A percentile compares a stretch with the other conserved stretches of the same genome.
phyloP scores from a whole-genome alignment of 2,797 vertebrate species.

The Cuculus canorus region DNA sequence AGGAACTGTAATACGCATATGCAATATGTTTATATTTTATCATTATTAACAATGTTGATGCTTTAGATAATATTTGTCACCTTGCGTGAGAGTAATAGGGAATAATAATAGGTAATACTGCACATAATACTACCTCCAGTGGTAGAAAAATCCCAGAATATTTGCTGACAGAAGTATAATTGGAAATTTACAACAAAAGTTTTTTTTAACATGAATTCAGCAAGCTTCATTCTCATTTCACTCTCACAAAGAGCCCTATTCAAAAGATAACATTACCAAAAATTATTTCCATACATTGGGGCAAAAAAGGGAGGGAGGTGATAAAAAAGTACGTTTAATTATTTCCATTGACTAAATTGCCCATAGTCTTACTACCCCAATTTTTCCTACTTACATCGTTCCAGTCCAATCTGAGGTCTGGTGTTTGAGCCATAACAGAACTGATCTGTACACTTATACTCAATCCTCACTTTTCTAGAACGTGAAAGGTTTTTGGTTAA shows the following conservation, averaged over 20 bases:
- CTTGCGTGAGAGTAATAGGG: not conserved
- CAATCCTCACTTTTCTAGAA: not conserved
- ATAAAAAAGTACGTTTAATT: not conserved
- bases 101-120: not conserved
- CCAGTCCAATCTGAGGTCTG: not conserved
- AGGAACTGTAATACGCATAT: not conserved
- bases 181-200: not conserved
- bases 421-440: not conserved
- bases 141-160: not conserved
- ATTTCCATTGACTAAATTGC: not conserved
- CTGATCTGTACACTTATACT: not conserved
- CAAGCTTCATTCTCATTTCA: not conserved
- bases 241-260: not conserved
- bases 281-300: not conserved
- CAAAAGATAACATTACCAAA: not conserved
- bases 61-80: not conserved
- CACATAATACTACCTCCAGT: not conserved
- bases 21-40: not conserved
- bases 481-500: not conserved
- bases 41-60: not conserved
- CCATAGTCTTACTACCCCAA: not conserved
- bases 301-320: not conserved
- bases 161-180: not conserved
- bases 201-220: not conserved
- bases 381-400: not conserved